These are phyloP conservation scores for Isoperla grammatica DNA, from an alignment of 2,888 invertebrate genomes.

Conservation along the genomic window DNA sequence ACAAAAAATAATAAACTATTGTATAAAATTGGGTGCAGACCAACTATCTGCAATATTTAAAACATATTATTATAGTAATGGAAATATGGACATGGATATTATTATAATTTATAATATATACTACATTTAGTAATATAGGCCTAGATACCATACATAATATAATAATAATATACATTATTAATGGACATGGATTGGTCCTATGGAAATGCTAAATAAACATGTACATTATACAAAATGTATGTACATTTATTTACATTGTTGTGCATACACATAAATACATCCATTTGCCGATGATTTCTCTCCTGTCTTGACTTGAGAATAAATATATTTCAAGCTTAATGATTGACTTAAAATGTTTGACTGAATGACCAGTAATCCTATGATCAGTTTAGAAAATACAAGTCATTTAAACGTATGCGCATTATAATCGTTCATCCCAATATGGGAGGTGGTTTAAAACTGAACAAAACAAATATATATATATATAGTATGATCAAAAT, in stretches of 20 bases:
- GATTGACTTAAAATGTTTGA: background rate
- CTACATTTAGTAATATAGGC: no score
- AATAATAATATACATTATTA: no score
- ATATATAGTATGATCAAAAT: background rate
- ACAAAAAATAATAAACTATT: no score
- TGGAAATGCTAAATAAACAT: background rate
- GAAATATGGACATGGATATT: no score
- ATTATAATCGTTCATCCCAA: conserved; percentile 19
- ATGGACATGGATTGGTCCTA: no score
- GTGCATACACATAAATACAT: background rate
- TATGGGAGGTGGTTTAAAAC: conserved; percentile 27
- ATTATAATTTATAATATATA: no score
- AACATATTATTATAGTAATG: no score
- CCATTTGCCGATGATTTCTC: background rate
- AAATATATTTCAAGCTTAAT: background rate
- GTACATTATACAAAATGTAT: conserved; percentile 14
- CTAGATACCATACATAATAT: no score
- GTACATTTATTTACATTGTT: conserved; percentile 15
- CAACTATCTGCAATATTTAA: no score
- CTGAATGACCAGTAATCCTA: no score
- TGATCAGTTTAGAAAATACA: background rate
- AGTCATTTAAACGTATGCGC: background rate
- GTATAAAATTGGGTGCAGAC: no score
- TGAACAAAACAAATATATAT: conserved; percentile 27
- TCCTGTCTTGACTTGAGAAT: background rate